Conservation (phyloP, 2,797 vertebrate species). For the Poecilia wingei region DNA sequence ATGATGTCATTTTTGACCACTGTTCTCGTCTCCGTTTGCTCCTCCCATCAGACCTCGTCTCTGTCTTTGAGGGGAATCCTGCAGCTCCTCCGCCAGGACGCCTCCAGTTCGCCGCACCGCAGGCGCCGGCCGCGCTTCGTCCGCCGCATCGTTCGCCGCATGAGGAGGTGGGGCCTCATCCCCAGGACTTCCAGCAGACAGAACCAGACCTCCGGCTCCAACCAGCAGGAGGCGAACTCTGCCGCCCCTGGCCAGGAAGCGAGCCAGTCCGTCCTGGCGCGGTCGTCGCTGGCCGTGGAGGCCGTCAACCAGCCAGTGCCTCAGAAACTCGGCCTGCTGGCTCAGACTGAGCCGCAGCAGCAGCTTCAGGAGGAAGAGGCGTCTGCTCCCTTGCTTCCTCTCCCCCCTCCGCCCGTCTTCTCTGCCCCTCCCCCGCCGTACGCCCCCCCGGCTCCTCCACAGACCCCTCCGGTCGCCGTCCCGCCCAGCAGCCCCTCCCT, state of each 20-base stretch:
- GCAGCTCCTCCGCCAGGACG: constrained; percentile 84
- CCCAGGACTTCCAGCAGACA: constrained; percentile 74
- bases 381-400: constrained; percentile 1
- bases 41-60: constrained; percentile 71
- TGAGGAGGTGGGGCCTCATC: constrained; percentile 84
- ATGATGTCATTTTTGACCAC: neutral
- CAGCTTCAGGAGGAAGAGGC: constrained; percentile 38
- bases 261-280: constrained; percentile 46
- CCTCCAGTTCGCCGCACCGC: constrained; percentile 75
- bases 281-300: constrained; percentile 70
- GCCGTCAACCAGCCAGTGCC: constrained; percentile 74
- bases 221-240: constrained; percentile 69
- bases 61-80: constrained; percentile 84
- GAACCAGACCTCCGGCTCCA: constrained; percentile 61
- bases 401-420: neutral
- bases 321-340: constrained; percentile 75
- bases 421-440: constrained; percentile 62
- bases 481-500: constrained; percentile 79
- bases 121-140: constrained; percentile 80
- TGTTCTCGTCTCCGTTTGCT: neutral
- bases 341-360: constrained; percentile 63
- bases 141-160: constrained; percentile 80
- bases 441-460: constrained; percentile 54
- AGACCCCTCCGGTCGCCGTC: constrained; percentile 54
- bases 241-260: constrained; percentile 56